These are phyloP conservation scores for Ovibos moschatus DNA, from an alignment of 2,113 vertebrate species.

Conservation along the genomic window DNA sequence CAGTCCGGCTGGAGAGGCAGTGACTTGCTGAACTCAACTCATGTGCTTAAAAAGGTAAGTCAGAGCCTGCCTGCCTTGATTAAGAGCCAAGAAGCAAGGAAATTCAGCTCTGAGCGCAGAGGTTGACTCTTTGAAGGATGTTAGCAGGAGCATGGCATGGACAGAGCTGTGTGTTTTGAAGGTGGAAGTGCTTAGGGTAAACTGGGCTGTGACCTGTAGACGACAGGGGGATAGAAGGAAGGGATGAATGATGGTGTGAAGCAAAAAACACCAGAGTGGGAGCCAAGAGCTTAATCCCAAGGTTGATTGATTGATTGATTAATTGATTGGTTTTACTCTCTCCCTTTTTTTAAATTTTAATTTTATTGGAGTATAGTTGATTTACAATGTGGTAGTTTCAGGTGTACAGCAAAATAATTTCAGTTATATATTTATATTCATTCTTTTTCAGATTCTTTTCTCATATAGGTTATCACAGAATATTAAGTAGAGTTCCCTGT, in stretches of 20 bases:
- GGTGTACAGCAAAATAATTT: neutral
- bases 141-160: neutral
- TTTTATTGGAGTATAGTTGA: neutral
- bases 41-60: slow-evolving; percentile 24
- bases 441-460: neutral
- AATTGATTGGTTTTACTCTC: neutral
- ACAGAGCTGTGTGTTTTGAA: neutral
- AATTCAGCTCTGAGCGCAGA: neutral
- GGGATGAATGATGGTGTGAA: neutral
- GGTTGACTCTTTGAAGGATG: neutral
- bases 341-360: neutral
- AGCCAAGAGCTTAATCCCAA: neutral
- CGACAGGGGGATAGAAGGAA: neutral
- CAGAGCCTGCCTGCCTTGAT: slow-evolving; percentile 35
- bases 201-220: neutral
- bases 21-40: slow-evolving; percentile 45
- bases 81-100: neutral
- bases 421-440: neutral
- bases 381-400: neutral
- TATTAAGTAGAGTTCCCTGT: neutral
- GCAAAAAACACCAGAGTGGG: neutral
- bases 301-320: neutral
- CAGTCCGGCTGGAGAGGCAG: slow-evolving; percentile 45
- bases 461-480: neutral
- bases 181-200: neutral